These are phyloP conservation scores for Saxidomus purpurata DNA, from an alignment of 1,140 invertebrate genomes.

Conservation along the genomic window DNA sequence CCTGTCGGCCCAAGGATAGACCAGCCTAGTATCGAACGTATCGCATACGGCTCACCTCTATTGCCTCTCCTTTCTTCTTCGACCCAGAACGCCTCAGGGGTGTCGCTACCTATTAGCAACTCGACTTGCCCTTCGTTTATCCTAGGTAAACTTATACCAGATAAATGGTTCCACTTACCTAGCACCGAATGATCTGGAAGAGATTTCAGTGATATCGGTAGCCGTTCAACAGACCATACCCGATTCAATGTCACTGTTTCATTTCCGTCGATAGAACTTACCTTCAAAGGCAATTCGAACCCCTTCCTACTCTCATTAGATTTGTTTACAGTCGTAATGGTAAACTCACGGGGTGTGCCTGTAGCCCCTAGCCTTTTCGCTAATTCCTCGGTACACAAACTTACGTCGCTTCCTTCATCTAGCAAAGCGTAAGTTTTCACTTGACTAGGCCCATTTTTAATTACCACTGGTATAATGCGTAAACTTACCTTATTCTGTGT, in stretches of 20 bases:
- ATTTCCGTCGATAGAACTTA: slow-evolving; percentile 25
- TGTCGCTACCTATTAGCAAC: slow-evolving; percentile 25
- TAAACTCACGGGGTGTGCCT: slow-evolving; percentile 41
- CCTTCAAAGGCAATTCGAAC: slow-evolving; percentile 20
- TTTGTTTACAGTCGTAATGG: slow-evolving; percentile 33
- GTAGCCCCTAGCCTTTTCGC: not conserved
- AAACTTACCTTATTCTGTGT: slow-evolving; percentile 57
- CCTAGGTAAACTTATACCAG: slow-evolving; percentile 19
- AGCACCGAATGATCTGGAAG: not conserved
- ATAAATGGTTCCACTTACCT: slow-evolving; percentile 41
- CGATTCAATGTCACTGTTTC: not conserved
- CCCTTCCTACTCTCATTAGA: not conserved
- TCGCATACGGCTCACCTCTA: slow-evolving; percentile 14
- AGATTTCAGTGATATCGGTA: slow-evolving; percentile 36
- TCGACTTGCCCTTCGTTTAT: not conserved
- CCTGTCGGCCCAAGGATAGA: not conserved
- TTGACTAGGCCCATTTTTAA: not conserved
- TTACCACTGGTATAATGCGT: slow-evolving; percentile 23
- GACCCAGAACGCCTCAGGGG: slow-evolving; percentile 45
- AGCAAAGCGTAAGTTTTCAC: slow-evolving; percentile 26
- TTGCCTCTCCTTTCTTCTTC: slow-evolving; percentile 15
- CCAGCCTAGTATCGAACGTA: not conserved
- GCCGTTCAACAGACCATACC: slow-evolving; percentile 2
- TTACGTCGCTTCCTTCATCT: slow-evolving; percentile 45
- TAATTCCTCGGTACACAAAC: slow-evolving; percentile 23